Conservation (phyloP, 2,797 vertebrate genomes). For the Forpus xanthops region DNA sequence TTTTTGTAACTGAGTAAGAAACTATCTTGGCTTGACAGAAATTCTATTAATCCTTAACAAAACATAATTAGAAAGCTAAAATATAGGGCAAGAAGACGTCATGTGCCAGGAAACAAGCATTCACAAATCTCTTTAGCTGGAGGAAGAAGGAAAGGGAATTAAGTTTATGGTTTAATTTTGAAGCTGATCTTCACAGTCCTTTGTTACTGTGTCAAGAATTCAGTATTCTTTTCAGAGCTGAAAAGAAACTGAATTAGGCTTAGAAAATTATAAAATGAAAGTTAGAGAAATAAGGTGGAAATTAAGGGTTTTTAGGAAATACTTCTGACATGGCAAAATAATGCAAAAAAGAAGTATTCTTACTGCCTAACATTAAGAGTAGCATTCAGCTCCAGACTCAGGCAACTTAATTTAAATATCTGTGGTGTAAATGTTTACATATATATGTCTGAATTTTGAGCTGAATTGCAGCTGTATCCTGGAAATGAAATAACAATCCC, state of each 20-base stretch:
- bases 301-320: not conserved
- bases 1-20: not conserved
- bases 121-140: not conserved
- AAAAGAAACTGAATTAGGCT: not conserved
- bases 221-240: not conserved
- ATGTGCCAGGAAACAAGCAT: not conserved
- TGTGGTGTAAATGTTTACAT: not conserved
- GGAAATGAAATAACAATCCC: not conserved
- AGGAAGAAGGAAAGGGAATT: not conserved
- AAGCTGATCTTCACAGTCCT: not conserved
- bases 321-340: not conserved
- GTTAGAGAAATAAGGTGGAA: not conserved
- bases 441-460: not conserved
- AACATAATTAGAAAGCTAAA: conserved; percentile 44
- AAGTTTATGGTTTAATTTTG: conserved; percentile 32
- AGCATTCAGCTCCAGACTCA: not conserved
- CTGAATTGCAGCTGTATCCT: not conserved
- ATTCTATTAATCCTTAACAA: conserved; percentile 50
- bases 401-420: not conserved
- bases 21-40: conserved; percentile 50
- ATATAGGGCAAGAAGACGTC: not conserved
- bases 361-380: not conserved
- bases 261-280: not conserved
- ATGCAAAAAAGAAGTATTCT: not conserved
- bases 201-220: not conserved